Evolutionary conservation across 2,113 vertebrate genomes (phyloP).

Genomic region (Pteruthius melanotis): DNA sequence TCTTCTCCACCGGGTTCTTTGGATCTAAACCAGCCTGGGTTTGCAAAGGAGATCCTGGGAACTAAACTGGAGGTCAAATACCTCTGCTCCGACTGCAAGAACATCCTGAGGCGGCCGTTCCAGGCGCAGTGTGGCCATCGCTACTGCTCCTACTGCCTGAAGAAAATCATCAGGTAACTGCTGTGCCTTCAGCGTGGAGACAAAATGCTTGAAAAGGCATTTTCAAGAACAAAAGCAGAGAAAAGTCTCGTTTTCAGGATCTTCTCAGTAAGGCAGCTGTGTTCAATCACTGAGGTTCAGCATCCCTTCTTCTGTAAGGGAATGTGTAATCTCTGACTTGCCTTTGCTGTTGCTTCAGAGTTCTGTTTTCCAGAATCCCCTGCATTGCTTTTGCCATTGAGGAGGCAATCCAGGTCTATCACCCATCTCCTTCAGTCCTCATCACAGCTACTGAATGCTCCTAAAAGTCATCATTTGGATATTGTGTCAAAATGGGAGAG

Average conservation of each 20-base stretch:
- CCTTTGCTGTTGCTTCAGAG: background rate
- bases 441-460: background rate
- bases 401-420: background rate
- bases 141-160: conserved; percentile 88
- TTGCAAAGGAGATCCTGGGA: conserved; percentile 84
- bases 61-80: conserved; percentile 89
- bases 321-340: background rate
- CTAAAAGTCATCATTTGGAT: background rate
- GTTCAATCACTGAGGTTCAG: background rate
- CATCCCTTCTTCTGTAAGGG: background rate
- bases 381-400: background rate
- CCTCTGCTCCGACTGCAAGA: conserved; percentile 87
- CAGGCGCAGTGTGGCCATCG: conserved; percentile 94
- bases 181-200: background rate
- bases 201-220: background rate
- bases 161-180: conserved; percentile 85
- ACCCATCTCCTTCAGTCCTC: background rate
- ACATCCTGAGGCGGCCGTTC: conserved; percentile 85
- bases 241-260: background rate
- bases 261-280: background rate
- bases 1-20: conserved; percentile 85
- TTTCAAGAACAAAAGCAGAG: background rate
- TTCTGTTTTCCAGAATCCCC: background rate
- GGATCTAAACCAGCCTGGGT: conserved; percentile 84
- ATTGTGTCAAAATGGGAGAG: background rate